Evolutionary conservation across 2,797 vertebrate genomes (phyloP).

Genomic region (Nyctibius grandis): DNA sequence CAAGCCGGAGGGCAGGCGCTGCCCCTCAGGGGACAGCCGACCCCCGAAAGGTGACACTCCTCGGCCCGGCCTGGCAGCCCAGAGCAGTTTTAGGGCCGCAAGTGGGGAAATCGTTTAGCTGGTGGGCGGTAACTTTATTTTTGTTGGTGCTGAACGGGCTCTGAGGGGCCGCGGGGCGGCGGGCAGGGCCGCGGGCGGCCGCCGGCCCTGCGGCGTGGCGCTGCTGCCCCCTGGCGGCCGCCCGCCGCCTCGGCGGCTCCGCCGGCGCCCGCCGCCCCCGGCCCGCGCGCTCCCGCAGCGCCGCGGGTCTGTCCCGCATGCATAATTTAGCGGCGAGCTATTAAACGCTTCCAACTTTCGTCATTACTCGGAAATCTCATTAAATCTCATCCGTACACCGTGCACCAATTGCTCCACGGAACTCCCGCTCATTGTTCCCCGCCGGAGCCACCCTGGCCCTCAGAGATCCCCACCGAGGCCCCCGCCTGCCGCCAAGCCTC

Average conservation of each 20-base stretch:
- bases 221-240: conserved; percentile 55
- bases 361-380: neutral
- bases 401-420: neutral
- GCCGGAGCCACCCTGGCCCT: neutral
- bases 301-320: neutral
- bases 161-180: rapidly evolving
- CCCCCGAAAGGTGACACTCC: rapidly evolving
- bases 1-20: neutral
- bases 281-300: neutral
- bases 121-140: rapidly evolving
- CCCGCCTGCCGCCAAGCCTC: neutral
- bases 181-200: neutral
- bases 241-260: neutral
- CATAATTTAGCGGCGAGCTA: neutral
- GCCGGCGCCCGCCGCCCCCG: neutral
- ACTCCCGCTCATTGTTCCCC: neutral
- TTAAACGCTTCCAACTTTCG: neutral
- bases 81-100: neutral
- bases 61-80: neutral
- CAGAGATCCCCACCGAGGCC: neutral
- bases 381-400: neutral
- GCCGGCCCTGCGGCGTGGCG: neutral
- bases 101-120: neutral
- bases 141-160: rapidly evolving
- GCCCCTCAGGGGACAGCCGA: neutral